phyloP scores from a whole-genome alignment of 2,113 vertebrate species.

The Strigops habroptila region DNA sequence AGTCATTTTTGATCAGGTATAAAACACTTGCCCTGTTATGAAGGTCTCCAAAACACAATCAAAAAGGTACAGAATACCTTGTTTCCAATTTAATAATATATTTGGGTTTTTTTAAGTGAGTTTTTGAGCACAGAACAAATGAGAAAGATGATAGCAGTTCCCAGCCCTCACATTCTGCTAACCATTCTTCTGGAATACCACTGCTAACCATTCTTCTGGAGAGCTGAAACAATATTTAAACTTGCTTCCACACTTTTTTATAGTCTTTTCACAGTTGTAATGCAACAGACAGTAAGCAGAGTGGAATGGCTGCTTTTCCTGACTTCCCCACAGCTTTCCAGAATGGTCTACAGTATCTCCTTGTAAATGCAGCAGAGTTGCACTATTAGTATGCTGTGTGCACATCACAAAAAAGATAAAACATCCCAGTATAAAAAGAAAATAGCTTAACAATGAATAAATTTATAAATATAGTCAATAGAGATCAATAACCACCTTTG shows the following conservation, averaged over 20 bases:
- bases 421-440: background rate
- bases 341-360: background rate
- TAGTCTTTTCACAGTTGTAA: background rate
- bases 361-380: background rate
- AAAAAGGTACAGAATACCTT: background rate
- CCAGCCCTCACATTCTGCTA: background rate
- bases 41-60: conserved; percentile 1
- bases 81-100: background rate
- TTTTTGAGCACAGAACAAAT: conserved; percentile 1
- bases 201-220: background rate
- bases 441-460: background rate
- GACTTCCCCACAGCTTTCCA: background rate
- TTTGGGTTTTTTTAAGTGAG: background rate
- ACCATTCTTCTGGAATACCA: background rate
- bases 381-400: background rate
- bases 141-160: background rate
- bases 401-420: background rate
- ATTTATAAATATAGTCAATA: background rate
- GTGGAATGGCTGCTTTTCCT: background rate
- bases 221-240: background rate
- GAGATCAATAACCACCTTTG: background rate
- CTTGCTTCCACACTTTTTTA: background rate
- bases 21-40: background rate
- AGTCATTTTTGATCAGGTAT: background rate
- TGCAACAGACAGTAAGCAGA: background rate